Percentiles rank a stretch among this genome's conserved stretches.
phyloP scores from a whole-genome alignment of 2,888 invertebrate genomes.

The Phortica magna region DNA sequence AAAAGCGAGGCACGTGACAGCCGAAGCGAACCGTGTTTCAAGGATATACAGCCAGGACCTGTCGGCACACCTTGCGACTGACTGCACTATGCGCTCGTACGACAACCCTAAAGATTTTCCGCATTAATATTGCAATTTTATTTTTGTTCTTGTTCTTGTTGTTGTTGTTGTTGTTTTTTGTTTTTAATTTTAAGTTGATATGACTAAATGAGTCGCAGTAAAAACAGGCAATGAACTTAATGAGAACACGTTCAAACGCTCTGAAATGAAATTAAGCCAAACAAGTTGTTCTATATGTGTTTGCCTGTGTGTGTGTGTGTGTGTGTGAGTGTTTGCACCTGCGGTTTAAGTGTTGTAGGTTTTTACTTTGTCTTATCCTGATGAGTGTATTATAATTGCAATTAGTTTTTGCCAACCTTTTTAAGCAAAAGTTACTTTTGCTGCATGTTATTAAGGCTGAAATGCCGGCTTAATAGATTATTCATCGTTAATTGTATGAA shows the following conservation, averaged over 20 bases:
- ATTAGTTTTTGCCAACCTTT: constrained; percentile 19
- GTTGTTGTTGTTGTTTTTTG: not conserved
- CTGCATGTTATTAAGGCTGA: not conserved
- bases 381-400: constrained; percentile 12
- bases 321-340: constrained; percentile 15
- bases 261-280: constrained; percentile 6
- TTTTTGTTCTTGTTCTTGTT: not conserved
- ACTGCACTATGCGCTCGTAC: constrained; percentile 1
- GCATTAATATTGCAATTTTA: constrained; percentile 53
- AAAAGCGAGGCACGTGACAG: constrained; percentile 33
- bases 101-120: constrained; percentile 63
- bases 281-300: not conserved
- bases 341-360: constrained; percentile 8
- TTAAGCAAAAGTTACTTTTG: not conserved
- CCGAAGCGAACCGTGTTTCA: not conserved
- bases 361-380: constrained; percentile 11
- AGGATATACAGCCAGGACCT: not conserved
- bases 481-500: no score
- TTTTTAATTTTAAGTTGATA: not conserved
- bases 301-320: not conserved
- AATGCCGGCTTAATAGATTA: no score
- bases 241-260: constrained; percentile 17
- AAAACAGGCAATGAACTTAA: constrained; percentile 18
- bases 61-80: constrained; percentile 9
- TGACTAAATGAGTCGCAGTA: not conserved